Evolutionary conservation across 1,140 invertebrate species (phyloP).

Genomic region (Protaetia brevitarsis): DNA sequence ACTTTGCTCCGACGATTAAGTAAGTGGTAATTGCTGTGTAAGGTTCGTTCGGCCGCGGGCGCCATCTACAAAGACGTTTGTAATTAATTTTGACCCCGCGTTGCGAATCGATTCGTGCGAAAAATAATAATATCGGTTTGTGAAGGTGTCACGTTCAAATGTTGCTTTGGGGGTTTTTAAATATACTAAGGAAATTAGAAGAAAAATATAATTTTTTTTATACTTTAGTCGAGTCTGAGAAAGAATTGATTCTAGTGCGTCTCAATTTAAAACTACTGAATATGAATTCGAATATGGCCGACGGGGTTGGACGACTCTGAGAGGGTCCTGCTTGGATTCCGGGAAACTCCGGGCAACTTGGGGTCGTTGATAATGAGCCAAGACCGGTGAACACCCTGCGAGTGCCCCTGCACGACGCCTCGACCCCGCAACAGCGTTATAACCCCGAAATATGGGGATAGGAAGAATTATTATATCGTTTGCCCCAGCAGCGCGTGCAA

Average conservation of each 20-base stretch:
- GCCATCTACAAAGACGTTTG: not conserved
- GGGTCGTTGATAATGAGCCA: conserved; percentile 30
- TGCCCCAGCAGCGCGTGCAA: not conserved
- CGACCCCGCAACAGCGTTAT: no score
- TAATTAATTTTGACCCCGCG: conserved; percentile 4
- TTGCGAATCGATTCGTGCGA: not conserved
- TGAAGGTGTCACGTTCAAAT: no score
- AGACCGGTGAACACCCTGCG: conserved; percentile 18
- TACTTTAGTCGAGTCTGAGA: no score
- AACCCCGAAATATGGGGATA: conserved; percentile 31
- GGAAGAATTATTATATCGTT: conserved; percentile 30
- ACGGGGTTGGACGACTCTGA: not conserved
- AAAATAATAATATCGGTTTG: no score
- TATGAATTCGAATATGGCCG: conserved; percentile 24
- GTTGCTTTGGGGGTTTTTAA: no score
- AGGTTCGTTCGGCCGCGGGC: not conserved
- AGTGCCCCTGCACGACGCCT: not conserved
- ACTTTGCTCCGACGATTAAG: conserved; percentile 26
- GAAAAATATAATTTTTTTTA: no score
- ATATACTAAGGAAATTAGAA: no score
- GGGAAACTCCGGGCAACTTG: conserved; percentile 25
- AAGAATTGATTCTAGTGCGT: no score
- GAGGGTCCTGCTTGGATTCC: conserved; percentile 24
- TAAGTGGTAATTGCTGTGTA: conserved; percentile 27
- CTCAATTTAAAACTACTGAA: not conserved